Evolutionary conservation across 2,888 invertebrate genomes (phyloP), one percentile per base, ranked within the genome.

Genomic region (Eupithecia abbreviata): DNA sequence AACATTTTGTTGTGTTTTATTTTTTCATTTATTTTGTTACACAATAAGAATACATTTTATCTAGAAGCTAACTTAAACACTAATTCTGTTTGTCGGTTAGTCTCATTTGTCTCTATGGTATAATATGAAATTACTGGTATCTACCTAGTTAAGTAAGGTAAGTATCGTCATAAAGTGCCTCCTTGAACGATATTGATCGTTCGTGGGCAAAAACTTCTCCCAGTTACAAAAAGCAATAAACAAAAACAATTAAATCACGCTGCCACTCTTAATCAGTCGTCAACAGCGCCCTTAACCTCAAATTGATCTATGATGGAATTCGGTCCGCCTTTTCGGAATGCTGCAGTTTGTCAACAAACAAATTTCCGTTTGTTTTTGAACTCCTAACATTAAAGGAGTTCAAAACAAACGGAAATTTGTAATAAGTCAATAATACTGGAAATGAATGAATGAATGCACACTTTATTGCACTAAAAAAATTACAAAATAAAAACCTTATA

Each of bases 211-310:
- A 12, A 58, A 30, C 10, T 58, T 18, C 12, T 62, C 62, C 62
- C 30, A 30, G 62, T 12, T 62, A 30, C 62, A 30, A 62, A 18
- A 62, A 62, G 62, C 30, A 62, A 30, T 62, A 62, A 62, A 62
- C 62, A 62, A 62, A 30, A 62, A 62, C 62, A 30, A 62, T 30
- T 30, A 62, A 62, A 62, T 30, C 62, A 62, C 10, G 62, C 30
- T 62, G 30, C 30, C 30, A 62, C 62, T 62, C 62, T 62, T 73
- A 75, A 78, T 78, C 73, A 78, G 67, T 62, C 70, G 75, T 45
- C 73, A 73, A 66, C 43, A 74, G 30, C 51, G 75, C 73, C 73
- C 71, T 78, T 73, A 78, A 78, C 78, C 78, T 77, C 75, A 71
- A 75, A 73, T 78, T 75, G 75, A 75, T 73, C 75, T 78, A 71